A percentile compares a stretch with the other conserved stretches of the same genome.
phyloP scores from a whole-genome alignment of 2,888 invertebrate genomes.

The Yponomeuta evonymella region DNA sequence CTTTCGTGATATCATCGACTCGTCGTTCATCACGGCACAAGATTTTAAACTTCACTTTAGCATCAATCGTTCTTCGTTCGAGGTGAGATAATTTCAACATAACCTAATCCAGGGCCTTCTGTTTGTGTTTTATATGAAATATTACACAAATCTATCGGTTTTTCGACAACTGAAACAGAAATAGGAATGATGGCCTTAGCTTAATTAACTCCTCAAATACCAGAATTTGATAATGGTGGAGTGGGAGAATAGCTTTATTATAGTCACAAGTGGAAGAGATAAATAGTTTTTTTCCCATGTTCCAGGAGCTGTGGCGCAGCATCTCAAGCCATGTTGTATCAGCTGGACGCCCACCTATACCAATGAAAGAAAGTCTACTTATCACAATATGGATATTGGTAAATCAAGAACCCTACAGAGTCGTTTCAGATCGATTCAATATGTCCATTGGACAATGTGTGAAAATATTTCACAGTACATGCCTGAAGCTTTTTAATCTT shows the following conservation, averaged over 20 bases:
- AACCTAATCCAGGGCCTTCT: not conserved
- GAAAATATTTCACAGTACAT: constrained; percentile 8
- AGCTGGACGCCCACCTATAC: constrained; percentile 11
- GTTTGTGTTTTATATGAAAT: too few species aligned
- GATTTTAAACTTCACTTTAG: constrained; percentile 7
- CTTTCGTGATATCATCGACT: not conserved
- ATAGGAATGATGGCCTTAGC: too few species aligned
- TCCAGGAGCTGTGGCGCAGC: constrained; percentile 7
- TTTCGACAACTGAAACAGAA: too few species aligned
- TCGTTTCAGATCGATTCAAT: constrained; percentile 13
- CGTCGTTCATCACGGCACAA: not conserved
- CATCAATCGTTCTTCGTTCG: constrained; percentile 10
- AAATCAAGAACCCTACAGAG: constrained; percentile 7
- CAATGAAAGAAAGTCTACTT: constrained; percentile 5
- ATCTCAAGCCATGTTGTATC: constrained; percentile 9
- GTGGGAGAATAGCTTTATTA: too few species aligned
- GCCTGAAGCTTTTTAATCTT: not conserved
- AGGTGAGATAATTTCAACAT: not conserved
- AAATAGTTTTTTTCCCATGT: not conserved
- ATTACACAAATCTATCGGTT: too few species aligned
- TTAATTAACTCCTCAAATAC: too few species aligned
- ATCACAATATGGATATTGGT: constrained; percentile 11
- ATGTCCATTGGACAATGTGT: constrained; percentile 14
- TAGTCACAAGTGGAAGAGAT: too few species aligned
- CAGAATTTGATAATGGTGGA: too few species aligned